Conservation (phyloP, 2,797 vertebrate species). For the Varecia variegata region DNA sequence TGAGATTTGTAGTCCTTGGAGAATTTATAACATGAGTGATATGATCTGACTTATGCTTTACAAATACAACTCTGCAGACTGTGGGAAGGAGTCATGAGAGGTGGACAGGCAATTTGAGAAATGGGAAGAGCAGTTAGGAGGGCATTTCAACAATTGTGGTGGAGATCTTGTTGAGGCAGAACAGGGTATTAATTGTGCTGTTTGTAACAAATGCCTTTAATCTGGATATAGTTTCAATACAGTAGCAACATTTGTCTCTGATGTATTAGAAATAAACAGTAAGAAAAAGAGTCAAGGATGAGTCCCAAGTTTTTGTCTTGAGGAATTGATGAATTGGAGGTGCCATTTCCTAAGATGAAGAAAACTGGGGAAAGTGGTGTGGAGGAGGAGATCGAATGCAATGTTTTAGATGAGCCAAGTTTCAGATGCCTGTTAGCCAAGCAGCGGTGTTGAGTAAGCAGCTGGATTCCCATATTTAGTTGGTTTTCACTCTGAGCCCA, state of each 20-base stretch:
- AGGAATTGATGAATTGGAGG: neutral
- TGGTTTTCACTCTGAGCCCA: neutral
- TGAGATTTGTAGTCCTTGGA: neutral
- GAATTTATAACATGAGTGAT: neutral
- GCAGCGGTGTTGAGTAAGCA: neutral
- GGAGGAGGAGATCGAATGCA: neutral
- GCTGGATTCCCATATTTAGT: neutral
- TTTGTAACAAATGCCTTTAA: neutral
- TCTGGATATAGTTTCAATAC: neutral
- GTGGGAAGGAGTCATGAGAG: neutral
- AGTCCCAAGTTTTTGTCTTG: neutral
- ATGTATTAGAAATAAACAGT: neutral
- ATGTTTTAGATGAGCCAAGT: neutral
- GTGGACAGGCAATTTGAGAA: neutral
- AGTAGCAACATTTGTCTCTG: neutral
- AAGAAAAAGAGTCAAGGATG: neutral
- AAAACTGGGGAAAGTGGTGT: neutral
- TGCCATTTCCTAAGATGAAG: neutral
- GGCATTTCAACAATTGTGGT: neutral
- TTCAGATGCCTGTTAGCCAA: neutral
- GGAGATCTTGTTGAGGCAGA: neutral
- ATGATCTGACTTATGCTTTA: neutral
- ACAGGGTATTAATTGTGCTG: neutral
- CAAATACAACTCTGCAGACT: neutral
- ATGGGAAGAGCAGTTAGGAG: neutral